phyloP scores from a whole-genome alignment of 2,797 vertebrate species.

The Pipistrellus pipistrellus region DNA sequence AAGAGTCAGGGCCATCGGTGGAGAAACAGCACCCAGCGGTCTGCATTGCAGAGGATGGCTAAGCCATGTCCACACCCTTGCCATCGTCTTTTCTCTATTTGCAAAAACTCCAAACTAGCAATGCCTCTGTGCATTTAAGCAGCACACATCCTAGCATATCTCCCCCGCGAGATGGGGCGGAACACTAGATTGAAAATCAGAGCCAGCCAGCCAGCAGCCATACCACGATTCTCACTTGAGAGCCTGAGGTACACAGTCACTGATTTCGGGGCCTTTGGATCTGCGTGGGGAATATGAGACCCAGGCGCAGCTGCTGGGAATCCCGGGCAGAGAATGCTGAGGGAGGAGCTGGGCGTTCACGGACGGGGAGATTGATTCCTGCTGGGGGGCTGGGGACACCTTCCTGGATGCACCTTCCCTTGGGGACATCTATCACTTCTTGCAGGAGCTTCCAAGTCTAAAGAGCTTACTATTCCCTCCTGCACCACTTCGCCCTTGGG shows the following conservation, averaged over 20 bases:
- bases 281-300: not conserved
- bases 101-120: not conserved
- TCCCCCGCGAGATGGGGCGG: not conserved
- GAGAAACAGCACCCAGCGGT: not conserved
- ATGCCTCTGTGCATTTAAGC: not conserved
- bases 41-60: not conserved
- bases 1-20: not conserved
- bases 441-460: conserved; percentile 72
- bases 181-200: not conserved
- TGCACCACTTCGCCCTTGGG: conserved; percentile 51
- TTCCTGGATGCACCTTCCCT: conserved; percentile 54
- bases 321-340: not conserved
- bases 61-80: not conserved
- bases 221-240: not conserved
- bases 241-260: not conserved
- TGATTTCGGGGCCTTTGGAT: conserved; percentile 7
- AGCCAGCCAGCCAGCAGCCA: not conserved
- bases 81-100: not conserved
- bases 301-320: conserved; percentile 13
- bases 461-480: conserved; percentile 73
- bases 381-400: conserved; percentile 29
- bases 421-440: conserved; percentile 69
- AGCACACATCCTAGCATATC: not conserved
- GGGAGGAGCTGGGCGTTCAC: not conserved
- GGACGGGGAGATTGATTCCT: conserved; percentile 58